Base-by-base conservation (phyloP, 2,113 vertebrate genomes). In the Lophochroa leadbeateri region DNA sequence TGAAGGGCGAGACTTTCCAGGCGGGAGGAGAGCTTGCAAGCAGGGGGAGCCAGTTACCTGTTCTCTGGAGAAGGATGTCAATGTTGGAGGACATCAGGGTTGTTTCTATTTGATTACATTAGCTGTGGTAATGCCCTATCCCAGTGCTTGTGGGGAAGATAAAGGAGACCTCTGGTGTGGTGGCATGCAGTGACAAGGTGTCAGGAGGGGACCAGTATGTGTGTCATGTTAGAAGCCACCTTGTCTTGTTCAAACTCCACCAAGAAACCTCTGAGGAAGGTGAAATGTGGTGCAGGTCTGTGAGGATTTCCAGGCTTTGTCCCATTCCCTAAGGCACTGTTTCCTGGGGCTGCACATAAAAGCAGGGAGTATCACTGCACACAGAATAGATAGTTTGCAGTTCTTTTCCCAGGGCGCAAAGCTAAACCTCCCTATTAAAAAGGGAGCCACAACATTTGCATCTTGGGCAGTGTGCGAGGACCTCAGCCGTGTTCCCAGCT, bases 31-130 rank as follows among this genome's bases (percentile, higher is more conserved):
- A 33, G 28, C 11, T 43, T 55, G 39, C 29, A 33, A 27, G 57
- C 1, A 0, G 3, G 23, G 24, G 20, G 17, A 57, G 15, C 8
- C 0, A 0, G 27, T 14, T 23, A 46, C 28, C 17, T 70, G 20
- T 21, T 64, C 10, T 28, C 29, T 24, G 20, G 19, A 41, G 50
- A 71, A 58, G 28, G 68, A 37, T 64, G 28, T 37, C 1, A 4
- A 1, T 15, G 13, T 14, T 58, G 50, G 57, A 46, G 44, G 11
- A 12, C 21, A 15, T n/a, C 21, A 7, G 12, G 19, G n/a, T 23
- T 79, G 20, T 60, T 76, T 6, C 6, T n/a, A 0, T 13, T 52
- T 31, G 16, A 8, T 43, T 35, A 11, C 4, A 0, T 29, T 33
- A 25, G 23, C 4, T 67, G 44, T 47, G 27, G 23, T 29, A 29